Base-by-base conservation (phyloP, 2,888 invertebrate genomes). In the Carcina quercana region DNA sequence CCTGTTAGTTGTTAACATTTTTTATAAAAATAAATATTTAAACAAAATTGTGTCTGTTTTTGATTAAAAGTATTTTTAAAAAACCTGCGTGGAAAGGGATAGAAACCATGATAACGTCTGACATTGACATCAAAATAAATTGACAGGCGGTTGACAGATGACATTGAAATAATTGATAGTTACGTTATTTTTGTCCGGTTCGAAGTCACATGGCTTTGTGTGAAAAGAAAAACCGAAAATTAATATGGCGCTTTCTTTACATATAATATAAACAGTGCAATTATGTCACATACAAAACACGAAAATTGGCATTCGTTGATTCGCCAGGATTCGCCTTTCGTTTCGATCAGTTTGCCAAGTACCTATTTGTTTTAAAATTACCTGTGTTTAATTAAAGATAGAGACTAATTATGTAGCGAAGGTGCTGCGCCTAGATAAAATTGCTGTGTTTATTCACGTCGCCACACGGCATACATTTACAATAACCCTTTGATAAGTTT, bases 1-100 rank as follows among this genome's bases (percentile, higher is more conserved):
- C 70, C 71, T 72, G 45, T 41, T 72, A 73, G 69, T 57, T 70
- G 45, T 66, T 68, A 74, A 63, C 58, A 53, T 60, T 56, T 22
- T 52, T 59, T 56, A 54, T 54, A 54, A 25, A 33, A 20, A 19
- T 17, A 17, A 17, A 10, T 26, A n/a, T 8, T 8, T 17, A 30
- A 34, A 29, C 29, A 14, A 32, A 30, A 30, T 27, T 33, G 25
- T 27, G 29, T 25, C 25, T 28, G 22, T 30, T 22, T n/a, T 7
- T 28, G n/a, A 15, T 33, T 28, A 22, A 29, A 28, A n/a, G 12
- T n/a, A n/a, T n/a, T n/a, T n/a, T n/a, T n/a, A n/a, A n/a, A n/a
- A n/a, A n/a, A n/a, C n/a, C n/a, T n/a, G n/a, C n/a, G n/a, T n/a
- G n/a, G n/a, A n/a, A n/a, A n/a, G n/a, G n/a, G n/a, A n/a, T n/a